Evolutionary conservation across 2,797 vertebrate genomes (phyloP).

Genomic region (Esox masquinongy): DNA sequence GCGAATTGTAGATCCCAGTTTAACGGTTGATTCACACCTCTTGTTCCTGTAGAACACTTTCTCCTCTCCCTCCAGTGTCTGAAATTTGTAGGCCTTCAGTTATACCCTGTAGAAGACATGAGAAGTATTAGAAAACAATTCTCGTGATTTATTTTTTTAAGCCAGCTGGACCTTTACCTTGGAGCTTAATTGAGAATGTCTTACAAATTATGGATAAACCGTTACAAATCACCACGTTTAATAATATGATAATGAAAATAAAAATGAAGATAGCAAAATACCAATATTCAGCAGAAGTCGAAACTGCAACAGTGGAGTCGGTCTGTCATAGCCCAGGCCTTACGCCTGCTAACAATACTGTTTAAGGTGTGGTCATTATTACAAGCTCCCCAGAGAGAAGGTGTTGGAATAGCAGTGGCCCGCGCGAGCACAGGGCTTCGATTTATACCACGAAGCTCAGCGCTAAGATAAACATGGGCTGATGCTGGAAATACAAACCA

Average conservation of each 20-base stretch:
- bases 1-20: constrained; percentile 67
- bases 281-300: neutral
- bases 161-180: too few relatives aligned
- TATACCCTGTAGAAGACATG: constrained; percentile 56
- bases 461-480: constrained; percentile 70
- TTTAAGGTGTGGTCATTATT: constrained; percentile 72
- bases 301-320: constrained; percentile 4
- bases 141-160: too few relatives aligned
- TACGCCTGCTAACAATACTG: constrained; percentile 60
- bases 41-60: constrained; percentile 45
- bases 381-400: constrained; percentile 68
- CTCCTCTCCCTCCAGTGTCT: constrained; percentile 42
- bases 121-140: neutral
- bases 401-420: constrained; percentile 64
- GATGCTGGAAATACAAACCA: constrained; percentile 69
- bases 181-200: too few relatives aligned
- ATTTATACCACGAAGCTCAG: constrained; percentile 63
- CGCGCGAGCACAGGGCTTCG: constrained; percentile 62
- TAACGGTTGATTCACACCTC: constrained; percentile 56
- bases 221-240: too few relatives aligned
- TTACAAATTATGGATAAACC: too few relatives aligned
- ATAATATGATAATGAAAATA: neutral
- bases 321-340: constrained; percentile 40
- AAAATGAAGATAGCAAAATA: constrained; percentile 1
- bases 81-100: constrained; percentile 30